A percentile compares a stretch with the other conserved stretches of the same genome.
These are phyloP conservation scores for Ooceraea biroi DNA, from an alignment of 1,140 invertebrate genomes.

Conservation along the genomic window DNA sequence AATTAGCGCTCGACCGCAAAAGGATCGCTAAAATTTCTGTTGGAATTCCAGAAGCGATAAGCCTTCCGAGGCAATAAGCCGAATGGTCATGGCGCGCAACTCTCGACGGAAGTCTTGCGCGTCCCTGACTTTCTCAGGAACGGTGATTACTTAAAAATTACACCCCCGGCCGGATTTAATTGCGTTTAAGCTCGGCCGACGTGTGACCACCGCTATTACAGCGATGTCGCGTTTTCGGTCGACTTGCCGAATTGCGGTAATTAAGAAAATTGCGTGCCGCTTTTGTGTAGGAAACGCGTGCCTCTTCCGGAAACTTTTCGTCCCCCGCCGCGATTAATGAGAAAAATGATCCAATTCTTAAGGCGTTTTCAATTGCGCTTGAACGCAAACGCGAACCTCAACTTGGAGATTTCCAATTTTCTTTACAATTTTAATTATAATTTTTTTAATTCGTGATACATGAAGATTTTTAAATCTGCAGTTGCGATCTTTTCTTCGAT, in stretches of 20 bases:
- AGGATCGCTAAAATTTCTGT: constrained; percentile 12
- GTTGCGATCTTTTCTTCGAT: background rate
- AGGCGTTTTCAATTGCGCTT: constrained; percentile 5
- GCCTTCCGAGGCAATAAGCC: constrained; percentile 21
- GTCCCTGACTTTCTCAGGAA: constrained; percentile 15
- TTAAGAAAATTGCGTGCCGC: constrained; percentile 56
- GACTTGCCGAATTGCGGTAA: constrained; percentile 53
- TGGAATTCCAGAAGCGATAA: constrained; percentile 21
- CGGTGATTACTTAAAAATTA: constrained; percentile 59
- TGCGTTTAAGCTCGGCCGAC: constrained; percentile 24
- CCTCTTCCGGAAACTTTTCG: constrained; percentile 43
- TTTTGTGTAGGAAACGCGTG: background rate
- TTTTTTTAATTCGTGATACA: no score
- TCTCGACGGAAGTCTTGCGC: constrained; percentile 4
- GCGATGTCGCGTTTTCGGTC: constrained; percentile 42
- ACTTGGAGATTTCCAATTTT: background rate
- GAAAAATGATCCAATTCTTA: background rate
- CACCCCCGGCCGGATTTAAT: constrained; percentile 46
- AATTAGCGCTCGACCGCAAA: constrained; percentile 33
- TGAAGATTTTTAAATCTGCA: no score
- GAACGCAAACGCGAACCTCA: constrained; percentile 5
- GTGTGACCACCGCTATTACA: constrained; percentile 16
- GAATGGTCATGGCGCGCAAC: constrained; percentile 3
- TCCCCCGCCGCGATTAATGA: constrained; percentile 15
- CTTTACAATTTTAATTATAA: no score